These are phyloP conservation scores for Felis catus DNA, from an alignment of 2,113 vertebrate genomes.

Conservation along the genomic window DNA sequence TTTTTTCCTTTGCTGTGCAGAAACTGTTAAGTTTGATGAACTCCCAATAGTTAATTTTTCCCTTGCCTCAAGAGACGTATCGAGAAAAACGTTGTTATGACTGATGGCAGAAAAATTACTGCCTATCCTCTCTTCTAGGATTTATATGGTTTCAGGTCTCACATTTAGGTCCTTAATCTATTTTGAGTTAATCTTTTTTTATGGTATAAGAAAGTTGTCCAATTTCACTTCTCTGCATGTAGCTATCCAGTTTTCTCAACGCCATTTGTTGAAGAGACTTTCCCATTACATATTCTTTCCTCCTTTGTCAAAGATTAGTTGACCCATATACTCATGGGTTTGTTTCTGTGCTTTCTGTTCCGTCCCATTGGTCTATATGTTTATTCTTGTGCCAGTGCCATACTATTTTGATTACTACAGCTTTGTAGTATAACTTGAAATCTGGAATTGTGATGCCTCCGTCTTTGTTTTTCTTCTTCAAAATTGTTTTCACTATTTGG, in stretches of 20 bases:
- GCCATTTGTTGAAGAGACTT: neutral
- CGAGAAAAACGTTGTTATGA: neutral
- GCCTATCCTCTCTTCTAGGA: neutral
- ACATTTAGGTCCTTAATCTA: neutral
- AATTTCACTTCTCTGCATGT: neutral
- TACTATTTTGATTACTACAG: neutral
- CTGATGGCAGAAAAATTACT: neutral
- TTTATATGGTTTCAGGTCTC: neutral
- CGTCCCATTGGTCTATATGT: neutral
- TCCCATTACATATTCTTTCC: neutral
- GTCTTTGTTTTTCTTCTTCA: neutral
- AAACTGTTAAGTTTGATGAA: neutral
- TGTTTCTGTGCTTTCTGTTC: neutral
- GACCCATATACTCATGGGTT: neutral
- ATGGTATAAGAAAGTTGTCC: neutral
- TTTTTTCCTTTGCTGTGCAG: neutral
- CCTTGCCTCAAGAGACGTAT: neutral
- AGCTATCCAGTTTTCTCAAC: neutral
- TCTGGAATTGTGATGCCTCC: neutral
- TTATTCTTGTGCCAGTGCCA: neutral
- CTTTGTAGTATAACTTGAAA: neutral
- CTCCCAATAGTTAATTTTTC: neutral
- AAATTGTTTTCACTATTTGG: neutral
- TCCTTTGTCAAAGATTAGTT: neutral
- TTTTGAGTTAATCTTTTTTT: neutral